Evolutionary conservation across 2,797 vertebrate genomes (phyloP).

Genomic region (Astyanax mexicanus): DNA sequence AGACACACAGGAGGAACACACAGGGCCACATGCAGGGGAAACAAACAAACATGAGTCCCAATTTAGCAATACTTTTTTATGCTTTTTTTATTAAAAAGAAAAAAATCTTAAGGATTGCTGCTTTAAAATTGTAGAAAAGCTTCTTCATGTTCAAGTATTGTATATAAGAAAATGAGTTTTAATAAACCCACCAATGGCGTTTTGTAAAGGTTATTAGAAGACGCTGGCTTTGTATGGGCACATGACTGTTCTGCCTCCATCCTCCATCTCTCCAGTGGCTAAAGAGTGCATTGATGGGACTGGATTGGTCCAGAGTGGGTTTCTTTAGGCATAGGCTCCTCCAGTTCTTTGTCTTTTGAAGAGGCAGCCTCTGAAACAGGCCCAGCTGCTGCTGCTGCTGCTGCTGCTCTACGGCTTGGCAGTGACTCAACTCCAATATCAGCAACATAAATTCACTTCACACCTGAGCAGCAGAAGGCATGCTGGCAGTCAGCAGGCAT

Average conservation of each 20-base stretch:
- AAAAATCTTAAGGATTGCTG: no score
- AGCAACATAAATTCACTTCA: constrained; percentile 53
- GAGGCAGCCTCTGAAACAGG: constrained; percentile 37
- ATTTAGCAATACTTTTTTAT: no score
- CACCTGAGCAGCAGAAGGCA: constrained; percentile 45
- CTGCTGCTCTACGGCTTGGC: constrained; percentile 34
- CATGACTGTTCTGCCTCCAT: not conserved
- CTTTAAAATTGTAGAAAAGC: no score
- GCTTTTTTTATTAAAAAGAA: no score
- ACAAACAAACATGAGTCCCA: no score
- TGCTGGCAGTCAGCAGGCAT: constrained; percentile 39
- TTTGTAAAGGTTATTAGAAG: not conserved
- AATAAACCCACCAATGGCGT: not conserved
- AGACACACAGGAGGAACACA: no score
- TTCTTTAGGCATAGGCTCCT: constrained; percentile 25
- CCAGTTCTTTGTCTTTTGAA: constrained; percentile 45
- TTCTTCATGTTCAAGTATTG: no score
- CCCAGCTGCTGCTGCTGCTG: constrained; percentile 46
- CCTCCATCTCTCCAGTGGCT: not conserved
- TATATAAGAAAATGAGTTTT: no score
- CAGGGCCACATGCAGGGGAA: no score
- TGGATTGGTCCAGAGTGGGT: constrained; percentile 5
- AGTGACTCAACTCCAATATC: constrained; percentile 29
- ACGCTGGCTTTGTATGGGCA: not conserved
- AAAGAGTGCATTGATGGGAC: not conserved